phyloP scores from a whole-genome alignment of 1,140 invertebrate genomes.

The Pemphigus obesinymphae region DNA sequence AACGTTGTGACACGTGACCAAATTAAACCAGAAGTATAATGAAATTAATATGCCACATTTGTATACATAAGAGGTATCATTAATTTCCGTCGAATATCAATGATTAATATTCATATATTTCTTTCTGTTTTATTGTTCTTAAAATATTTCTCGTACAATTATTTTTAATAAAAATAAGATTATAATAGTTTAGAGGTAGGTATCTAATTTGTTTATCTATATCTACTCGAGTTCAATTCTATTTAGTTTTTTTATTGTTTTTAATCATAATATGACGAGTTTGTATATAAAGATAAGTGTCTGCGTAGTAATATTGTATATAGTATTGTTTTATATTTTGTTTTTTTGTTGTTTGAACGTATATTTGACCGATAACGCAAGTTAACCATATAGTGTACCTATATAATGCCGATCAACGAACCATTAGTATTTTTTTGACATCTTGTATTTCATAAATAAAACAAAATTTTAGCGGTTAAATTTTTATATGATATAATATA shows the following conservation, averaged over 20 bases:
- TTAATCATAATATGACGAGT: background rate
- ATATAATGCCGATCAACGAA: background rate
- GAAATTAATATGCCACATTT: conserved; percentile 6
- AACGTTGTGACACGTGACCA: conserved; percentile 18
- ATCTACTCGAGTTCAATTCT: background rate
- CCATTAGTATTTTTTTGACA: background rate
- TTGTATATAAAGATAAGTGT: background rate
- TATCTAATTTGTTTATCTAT: background rate
- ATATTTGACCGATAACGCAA: background rate
- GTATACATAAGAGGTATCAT: background rate
- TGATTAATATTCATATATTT: background rate
- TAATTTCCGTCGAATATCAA: background rate
- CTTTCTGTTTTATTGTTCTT: background rate
- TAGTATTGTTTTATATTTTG: too few species aligned
- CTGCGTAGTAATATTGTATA: background rate
- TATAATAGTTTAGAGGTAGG: too few species aligned
- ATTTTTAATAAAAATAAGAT: background rate
- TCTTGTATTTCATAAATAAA: background rate
- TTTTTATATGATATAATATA: too few species aligned
- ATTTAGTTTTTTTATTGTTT: background rate
- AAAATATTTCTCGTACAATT: background rate
- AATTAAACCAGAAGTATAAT: conserved; percentile 26
- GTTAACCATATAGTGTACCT: too few species aligned
- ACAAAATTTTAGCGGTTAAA: too few species aligned
- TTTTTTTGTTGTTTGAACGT: background rate